Conservation (phyloP, 2,113 vertebrate species). For the Vireo altiloquus region DNA sequence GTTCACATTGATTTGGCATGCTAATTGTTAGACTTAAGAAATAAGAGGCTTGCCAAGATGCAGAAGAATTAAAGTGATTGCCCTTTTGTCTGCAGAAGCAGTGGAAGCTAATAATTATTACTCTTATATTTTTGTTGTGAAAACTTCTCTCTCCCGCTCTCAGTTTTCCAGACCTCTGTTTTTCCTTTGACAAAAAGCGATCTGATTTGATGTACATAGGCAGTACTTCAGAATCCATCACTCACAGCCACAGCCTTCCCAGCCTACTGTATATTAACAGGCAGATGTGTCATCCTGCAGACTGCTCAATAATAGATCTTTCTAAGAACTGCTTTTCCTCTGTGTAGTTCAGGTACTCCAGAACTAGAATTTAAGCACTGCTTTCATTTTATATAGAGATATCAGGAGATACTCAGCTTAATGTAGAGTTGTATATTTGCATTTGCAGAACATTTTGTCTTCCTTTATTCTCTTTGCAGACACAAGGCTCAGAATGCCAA, state of each 20-base stretch:
- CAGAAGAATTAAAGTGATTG: conserved; percentile 27
- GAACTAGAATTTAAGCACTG: conserved; percentile 21
- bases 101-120: conserved; percentile 10
- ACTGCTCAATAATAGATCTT: conserved; percentile 30
- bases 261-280: neutral
- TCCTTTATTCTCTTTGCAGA: conserved; percentile 37
- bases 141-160: neutral
- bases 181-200: neutral
- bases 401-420: conserved; percentile 28
- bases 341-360: conserved; percentile 34
- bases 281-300: conserved; percentile 19
- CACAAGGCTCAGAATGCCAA: conserved; percentile 7
- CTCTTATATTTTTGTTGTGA: conserved; percentile 2
- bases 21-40: conserved; percentile 36
- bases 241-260: conserved; percentile 11
- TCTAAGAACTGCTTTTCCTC: conserved; percentile 16
- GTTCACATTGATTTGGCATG: neutral
- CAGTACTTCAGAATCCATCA: conserved; percentile 23
- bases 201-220: neutral
- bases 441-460: conserved; percentile 57
- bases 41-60: conserved; percentile 17
- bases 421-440: conserved; percentile 39
- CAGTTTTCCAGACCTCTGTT: neutral
- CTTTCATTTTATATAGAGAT: conserved; percentile 42
- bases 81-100: conserved; percentile 41